Percentiles rank a stretch among this genome's conserved stretches.
Evolutionary conservation across 2,888 invertebrate species (phyloP).

Genomic region (Ochropacha duplaris): DNA sequence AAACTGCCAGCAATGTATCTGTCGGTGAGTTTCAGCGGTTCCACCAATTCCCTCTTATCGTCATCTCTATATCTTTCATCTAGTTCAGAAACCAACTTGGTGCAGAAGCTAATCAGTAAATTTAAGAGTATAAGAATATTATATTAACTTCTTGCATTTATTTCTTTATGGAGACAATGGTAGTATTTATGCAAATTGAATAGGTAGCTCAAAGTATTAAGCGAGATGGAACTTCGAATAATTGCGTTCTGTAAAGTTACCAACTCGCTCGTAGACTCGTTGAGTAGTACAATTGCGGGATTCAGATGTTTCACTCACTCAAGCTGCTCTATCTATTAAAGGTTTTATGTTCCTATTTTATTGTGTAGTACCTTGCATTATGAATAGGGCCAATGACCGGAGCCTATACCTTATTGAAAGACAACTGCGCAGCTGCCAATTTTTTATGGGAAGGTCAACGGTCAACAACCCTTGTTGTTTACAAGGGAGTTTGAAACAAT

Average conservation of each 20-base stretch:
- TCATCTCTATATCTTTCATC: too few species aligned
- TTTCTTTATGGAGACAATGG: slow-evolving; percentile 13
- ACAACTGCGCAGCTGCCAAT: too few species aligned
- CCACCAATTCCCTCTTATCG: too few species aligned
- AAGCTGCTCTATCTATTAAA: neutral
- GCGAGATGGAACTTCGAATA: slow-evolving; percentile 12
- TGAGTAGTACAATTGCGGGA: neutral
- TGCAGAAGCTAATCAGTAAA: too few species aligned
- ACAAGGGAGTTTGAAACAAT: too few species aligned
- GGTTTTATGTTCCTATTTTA: neutral
- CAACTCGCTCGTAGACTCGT: neutral
- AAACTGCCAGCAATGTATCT: too few species aligned
- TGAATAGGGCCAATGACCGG: neutral
- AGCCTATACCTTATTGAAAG: neutral
- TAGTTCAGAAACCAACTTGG: too few species aligned
- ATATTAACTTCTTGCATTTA: slow-evolving; percentile 6
- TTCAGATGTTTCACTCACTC: neutral
- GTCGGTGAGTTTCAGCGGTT: too few species aligned
- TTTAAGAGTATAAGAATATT: neutral
- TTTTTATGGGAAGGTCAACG: too few species aligned
- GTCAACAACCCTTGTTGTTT: too few species aligned
- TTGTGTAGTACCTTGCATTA: neutral
- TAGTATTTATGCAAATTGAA: slow-evolving; percentile 30
- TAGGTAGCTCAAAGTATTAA: slow-evolving; percentile 20
- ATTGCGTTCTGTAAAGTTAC: slow-evolving; percentile 7